Percentiles rank a stretch among this genome's conserved stretches.
Conservation (phyloP, 2,888 invertebrate genomes). For the Acrocyrtus sp. region DNA sequence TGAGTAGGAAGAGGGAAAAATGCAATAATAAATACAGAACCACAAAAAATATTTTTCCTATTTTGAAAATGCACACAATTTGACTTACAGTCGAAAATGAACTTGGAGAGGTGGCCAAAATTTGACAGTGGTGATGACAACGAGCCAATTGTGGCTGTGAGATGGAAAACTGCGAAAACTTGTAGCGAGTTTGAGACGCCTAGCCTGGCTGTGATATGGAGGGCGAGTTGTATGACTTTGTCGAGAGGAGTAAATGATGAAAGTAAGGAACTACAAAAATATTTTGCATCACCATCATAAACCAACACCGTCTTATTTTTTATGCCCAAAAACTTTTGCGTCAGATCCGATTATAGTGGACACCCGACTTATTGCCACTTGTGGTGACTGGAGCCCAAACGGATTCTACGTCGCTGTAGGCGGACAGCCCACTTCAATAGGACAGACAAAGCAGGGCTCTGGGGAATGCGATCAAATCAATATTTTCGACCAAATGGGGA, state of each 20-base stretch:
- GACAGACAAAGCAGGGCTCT: slow-evolving; percentile 14
- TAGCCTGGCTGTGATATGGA: slow-evolving; percentile 59
- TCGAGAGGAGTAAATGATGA: slow-evolving; percentile 47
- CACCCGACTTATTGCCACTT: slow-evolving; percentile 36
- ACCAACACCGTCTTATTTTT: background rate
- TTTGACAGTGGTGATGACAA: slow-evolving; percentile 48
- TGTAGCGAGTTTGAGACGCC: slow-evolving; percentile 50
- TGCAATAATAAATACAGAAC: background rate
- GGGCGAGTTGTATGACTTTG: slow-evolving; percentile 51
- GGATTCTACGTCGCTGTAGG: slow-evolving; percentile 42
- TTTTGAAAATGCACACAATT: slow-evolving; percentile 8
- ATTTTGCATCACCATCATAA: background rate
- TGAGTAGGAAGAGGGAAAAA: background rate
- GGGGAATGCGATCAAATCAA: slow-evolving; percentile 45
- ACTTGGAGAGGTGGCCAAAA: slow-evolving; percentile 42
- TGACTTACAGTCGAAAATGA: slow-evolving; percentile 73
- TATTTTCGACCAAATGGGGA: slow-evolving; percentile 42
- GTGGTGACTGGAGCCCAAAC: slow-evolving; percentile 46
- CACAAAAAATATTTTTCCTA: background rate
- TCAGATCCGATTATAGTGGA: slow-evolving; percentile 36
- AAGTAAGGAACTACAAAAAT: slow-evolving; percentile 25
- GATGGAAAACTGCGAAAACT: slow-evolving; percentile 56
- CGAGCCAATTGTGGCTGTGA: slow-evolving; percentile 59
- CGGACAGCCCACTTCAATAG: slow-evolving; percentile 37
- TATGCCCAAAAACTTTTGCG: background rate